Evolutionary conservation across 2,797 vertebrate genomes (phyloP), one percentile per base, ranked within the genome.

Genomic region (Platyrinchus mystaceus): DNA sequence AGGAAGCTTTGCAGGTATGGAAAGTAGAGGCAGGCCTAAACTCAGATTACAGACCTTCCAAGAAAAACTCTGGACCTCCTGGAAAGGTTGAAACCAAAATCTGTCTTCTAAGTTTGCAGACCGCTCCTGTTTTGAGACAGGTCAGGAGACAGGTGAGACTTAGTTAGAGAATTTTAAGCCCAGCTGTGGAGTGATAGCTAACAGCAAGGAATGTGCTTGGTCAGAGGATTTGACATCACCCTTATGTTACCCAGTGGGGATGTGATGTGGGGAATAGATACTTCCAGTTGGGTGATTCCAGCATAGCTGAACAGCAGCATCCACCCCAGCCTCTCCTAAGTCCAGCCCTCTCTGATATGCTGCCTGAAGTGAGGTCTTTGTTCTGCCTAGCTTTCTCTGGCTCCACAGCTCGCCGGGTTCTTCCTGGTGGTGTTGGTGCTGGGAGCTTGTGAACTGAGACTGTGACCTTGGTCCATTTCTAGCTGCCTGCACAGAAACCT

Each of bases 31-130:
- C 74, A 94, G 77, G 63, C 70, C 67, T 86, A 80, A 93, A 91
- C 41, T 88, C 49, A 36, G 52, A 69, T 94, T 88, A 74, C n/a
- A 79, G 44, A 67, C 30, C 60, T 90, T 76, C 83, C 77, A 91
- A 91, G 76, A 92, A 88, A 91, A 94, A 79, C 50, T 36, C 17
- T 18, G 22, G 53, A 69, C 63, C 30, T 95, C 24, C 85, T 84
- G 86, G 56, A 80, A 93, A 53, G 64, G 60, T 37, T 83, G 75
- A 95, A 96, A 82, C 56, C 56, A 60, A 90, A 95, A 71, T 83
- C 74, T 82, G 20, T 75, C 84, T 84, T 80, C 36, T 47, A 34
- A 86, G 62, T 92, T 95, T 91, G 79, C 82, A 85, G 58, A 56
- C 55, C 80, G 68, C 47, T 95, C 47, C 73, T 81, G 66, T 36